Percentiles rank a stretch among this genome's conserved stretches.
These are phyloP conservation scores for Dynastes tityus DNA, from an alignment of 2,888 invertebrate genomes.

Conservation along the genomic window DNA sequence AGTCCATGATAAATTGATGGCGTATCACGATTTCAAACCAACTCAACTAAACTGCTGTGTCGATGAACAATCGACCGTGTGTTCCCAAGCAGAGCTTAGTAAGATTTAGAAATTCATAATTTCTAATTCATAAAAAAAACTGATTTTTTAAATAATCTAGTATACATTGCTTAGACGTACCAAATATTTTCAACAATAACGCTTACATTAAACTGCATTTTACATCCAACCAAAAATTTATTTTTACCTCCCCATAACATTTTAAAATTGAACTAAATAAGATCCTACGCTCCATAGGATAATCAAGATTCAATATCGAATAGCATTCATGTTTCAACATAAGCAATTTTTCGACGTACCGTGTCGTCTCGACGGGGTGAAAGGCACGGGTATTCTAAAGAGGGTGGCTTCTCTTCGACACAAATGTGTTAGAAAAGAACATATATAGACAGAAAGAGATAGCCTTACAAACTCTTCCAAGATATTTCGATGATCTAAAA, in stretches of 20 bases:
- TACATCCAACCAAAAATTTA: constrained; percentile 1
- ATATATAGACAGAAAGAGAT: constrained; percentile 4
- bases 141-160: too few species aligned
- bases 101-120: too few species aligned
- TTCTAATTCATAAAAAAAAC: too few species aligned
- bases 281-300: constrained; percentile 24
- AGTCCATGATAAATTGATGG: too few species aligned
- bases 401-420: constrained; percentile 1
- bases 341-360: constrained; percentile 30
- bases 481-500: constrained; percentile 33
- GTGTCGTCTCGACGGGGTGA: not conserved
- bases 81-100: too few species aligned
- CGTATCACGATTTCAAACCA: too few species aligned
- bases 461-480: constrained; percentile 8
- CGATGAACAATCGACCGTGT: too few species aligned
- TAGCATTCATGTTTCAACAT: constrained; percentile 34
- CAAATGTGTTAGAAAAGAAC: not conserved
- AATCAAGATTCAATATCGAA: constrained; percentile 34
- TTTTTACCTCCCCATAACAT: constrained; percentile 9
- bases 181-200: too few species aligned
- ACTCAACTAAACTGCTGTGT: too few species aligned
- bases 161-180: too few species aligned
- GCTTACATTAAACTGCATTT: not conserved
- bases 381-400: not conserved
- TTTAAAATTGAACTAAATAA: constrained; percentile 34